These are phyloP conservation scores for Drosophila sp. DNA, from an alignment of 1,140 invertebrate species.

Conservation along the genomic window DNA sequence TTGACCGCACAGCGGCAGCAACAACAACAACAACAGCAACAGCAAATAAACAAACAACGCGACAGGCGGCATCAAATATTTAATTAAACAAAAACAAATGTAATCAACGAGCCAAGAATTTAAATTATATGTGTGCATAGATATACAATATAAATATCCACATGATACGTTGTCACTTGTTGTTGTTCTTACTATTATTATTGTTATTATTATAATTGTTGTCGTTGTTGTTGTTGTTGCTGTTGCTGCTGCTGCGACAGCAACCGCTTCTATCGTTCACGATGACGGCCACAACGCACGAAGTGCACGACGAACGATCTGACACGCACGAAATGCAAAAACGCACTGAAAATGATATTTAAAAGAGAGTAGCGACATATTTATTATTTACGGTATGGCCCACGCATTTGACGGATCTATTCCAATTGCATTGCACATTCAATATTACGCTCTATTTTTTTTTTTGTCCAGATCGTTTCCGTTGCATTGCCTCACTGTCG, in stretches of 20 bases:
- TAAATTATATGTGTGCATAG: slow-evolving; percentile 37
- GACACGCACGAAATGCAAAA: slow-evolving; percentile 64
- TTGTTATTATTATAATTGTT: slow-evolving; percentile 25
- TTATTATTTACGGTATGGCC: slow-evolving; percentile 49
- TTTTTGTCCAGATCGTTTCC: slow-evolving; percentile 1
- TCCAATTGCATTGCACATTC: slow-evolving; percentile 21
- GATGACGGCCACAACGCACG: slow-evolving; percentile 23
- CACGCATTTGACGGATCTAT: slow-evolving; percentile 41
- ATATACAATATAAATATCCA: not conserved
- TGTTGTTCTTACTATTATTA: slow-evolving; percentile 21
- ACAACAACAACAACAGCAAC: slow-evolving; percentile 15
- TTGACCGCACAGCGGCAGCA: slow-evolving; percentile 16
- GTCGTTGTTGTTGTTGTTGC: slow-evolving; percentile 19
- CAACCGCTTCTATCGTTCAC: not conserved
- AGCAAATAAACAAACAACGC: slow-evolving; percentile 21
- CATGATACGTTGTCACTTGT: slow-evolving; percentile 16
- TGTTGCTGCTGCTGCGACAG: slow-evolving; percentile 4
- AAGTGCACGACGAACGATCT: slow-evolving; percentile 44
- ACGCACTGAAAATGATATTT: slow-evolving; percentile 59
- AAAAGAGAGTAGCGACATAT: slow-evolving; percentile 53
- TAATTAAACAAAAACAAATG: slow-evolving; percentile 36
- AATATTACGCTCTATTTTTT: not conserved
- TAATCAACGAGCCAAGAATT: slow-evolving; percentile 27
- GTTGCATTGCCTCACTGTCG: not conserved
- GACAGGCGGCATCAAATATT: slow-evolving; percentile 37